Evolutionary conservation across 2,797 vertebrate genomes (phyloP).

Genomic region (Limnodromus scolopaceus): DNA sequence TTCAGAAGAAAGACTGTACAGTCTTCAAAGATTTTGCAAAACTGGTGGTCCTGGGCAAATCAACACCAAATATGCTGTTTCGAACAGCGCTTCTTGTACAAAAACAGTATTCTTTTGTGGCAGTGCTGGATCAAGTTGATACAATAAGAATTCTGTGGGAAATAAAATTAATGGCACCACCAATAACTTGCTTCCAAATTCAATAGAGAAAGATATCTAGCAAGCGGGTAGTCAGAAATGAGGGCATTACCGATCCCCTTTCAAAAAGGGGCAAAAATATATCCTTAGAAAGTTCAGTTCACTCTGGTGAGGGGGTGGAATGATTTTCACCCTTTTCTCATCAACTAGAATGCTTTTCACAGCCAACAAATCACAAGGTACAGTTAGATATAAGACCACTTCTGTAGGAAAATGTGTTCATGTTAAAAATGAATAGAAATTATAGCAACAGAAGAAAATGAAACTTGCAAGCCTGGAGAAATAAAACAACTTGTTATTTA

Average conservation of each 20-base stretch:
- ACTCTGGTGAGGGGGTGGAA: constrained; percentile 49
- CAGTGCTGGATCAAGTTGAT: background rate
- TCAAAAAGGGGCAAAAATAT: constrained; percentile 17
- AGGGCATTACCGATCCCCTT: constrained; percentile 33
- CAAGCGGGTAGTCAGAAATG: constrained; percentile 21
- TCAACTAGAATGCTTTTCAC: constrained; percentile 55
- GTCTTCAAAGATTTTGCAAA: background rate
- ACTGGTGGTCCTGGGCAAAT: background rate
- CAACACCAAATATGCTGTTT: background rate
- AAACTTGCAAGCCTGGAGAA: constrained; percentile 52
- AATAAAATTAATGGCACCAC: constrained; percentile 15
- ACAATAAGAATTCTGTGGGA: background rate
- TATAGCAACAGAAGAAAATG: constrained; percentile 68
- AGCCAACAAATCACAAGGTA: constrained; percentile 63
- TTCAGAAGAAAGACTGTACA: background rate
- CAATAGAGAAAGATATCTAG: background rate
- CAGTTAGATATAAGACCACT: constrained; percentile 36
- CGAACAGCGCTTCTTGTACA: background rate
- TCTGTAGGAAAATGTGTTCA: constrained; percentile 57
- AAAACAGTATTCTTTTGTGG: background rate
- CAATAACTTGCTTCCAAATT: background rate
- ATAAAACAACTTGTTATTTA: constrained; percentile 70
- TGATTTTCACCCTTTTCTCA: constrained; percentile 62
- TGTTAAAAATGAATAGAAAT: constrained; percentile 64
- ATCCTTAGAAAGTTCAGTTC: constrained; percentile 68